A percentile compares a stretch with the other conserved stretches of the same genome.
Evolutionary conservation across 2,888 invertebrate species (phyloP).

Genomic region (Lithodes maja): DNA sequence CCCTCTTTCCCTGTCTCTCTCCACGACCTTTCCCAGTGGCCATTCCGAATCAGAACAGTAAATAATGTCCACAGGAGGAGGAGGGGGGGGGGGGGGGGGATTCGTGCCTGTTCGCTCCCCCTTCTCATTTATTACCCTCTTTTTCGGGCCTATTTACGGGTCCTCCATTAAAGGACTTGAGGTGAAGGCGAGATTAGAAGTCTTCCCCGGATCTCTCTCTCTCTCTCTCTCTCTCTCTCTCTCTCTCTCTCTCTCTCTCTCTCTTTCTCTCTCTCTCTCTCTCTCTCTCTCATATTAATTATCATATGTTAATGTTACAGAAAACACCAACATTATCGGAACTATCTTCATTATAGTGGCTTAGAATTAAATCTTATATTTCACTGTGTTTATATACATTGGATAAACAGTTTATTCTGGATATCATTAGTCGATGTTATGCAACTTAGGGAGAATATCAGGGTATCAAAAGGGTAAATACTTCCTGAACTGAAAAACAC

Average conservation of each 20-base stretch:
- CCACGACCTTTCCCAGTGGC: slow-evolving; percentile 14
- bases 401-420: too few species aligned
- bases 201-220: not conserved
- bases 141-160: slow-evolving; percentile 54
- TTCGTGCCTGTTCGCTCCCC: slow-evolving; percentile 44
- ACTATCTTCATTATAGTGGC: too few species aligned
- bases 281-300: too few species aligned
- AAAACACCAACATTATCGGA: too few species aligned
- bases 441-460: too few species aligned
- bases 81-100: slow-evolving; percentile 8
- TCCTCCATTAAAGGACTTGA: slow-evolving; percentile 58
- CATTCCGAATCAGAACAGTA: slow-evolving; percentile 51
- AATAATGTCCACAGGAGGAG: slow-evolving; percentile 8
- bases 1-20: not conserved
- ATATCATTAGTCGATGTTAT: too few species aligned
- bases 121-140: slow-evolving; percentile 47
- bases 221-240: not conserved
- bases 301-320: too few species aligned
- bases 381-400: too few species aligned
- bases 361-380: too few species aligned
- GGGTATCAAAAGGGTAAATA: too few species aligned
- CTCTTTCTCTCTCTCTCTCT: not conserved
- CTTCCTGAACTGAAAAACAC: too few species aligned
- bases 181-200: slow-evolving; percentile 47
- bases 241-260: slow-evolving; percentile 38